Evolutionary conservation across 2,113 vertebrate genomes (phyloP), one percentile per base, ranked within the genome.

Genomic region (Athene cunicularia): DNA sequence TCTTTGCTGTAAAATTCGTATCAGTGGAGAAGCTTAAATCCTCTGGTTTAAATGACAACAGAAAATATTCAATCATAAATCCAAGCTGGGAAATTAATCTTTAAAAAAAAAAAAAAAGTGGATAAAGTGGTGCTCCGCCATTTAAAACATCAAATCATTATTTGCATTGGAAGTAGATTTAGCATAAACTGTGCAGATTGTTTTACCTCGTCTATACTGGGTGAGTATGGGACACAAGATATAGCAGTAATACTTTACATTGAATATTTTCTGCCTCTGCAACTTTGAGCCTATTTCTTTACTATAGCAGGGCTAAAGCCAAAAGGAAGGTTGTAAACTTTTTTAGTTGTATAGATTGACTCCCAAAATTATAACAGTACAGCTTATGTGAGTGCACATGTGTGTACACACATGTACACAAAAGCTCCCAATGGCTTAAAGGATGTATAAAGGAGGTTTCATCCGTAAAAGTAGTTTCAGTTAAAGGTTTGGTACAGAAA

Each of bases 381-480:
- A 52, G 12, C 10, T 30, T 30, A 12, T 19, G 6, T 49, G 23
- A 74, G 28, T 4, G 1, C 3, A 3, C 2, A 0, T 50, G 7
- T 62, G 27, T 52, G 24, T 41, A 21, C n/a, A 13, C 22, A 41
- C 4, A 8, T 8, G 27, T 35, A 21, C 21, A 32, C 14, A 26
- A 83, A 49, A 67, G 30, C 28, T 90, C 41, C 18, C 33, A 18
- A 1, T 28, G 45, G 24, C 49, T 88, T 37, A 37, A 55, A 85
- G n/a, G 15, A 41, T 91, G 23, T 72, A 50, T 80, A 70, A 76
- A 93, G 19, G 33, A 80, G 22, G 9, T 26, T 50, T 18, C 15
- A 50, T 62, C 53, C 39, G 28, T 37, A 58, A 49, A 73, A 86
- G n/a, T 1, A 45, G 14, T 55, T 64, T 33, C 68, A 85, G 30